phyloP scores from a whole-genome alignment of 2,888 invertebrate genomes.

The Notocelia uddmanniana region DNA sequence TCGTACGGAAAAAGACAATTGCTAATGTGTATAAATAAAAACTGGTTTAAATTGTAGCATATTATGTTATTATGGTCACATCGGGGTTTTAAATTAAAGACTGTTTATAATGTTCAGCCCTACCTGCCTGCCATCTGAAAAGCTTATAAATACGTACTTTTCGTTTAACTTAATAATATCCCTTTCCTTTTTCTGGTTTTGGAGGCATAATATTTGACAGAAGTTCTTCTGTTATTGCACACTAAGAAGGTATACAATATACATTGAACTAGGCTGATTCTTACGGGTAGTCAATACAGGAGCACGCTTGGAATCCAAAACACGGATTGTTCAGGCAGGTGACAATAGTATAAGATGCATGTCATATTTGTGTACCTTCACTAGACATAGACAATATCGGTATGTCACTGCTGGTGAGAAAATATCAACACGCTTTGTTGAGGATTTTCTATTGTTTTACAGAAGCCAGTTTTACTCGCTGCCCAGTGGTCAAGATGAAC shows the following conservation, averaged over 20 bases:
- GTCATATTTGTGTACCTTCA: constrained; percentile 68
- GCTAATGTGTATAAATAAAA: constrained; percentile 14
- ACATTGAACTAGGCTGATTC: constrained; percentile 8
- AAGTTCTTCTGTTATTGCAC: too few species aligned
- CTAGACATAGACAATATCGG: constrained; percentile 75
- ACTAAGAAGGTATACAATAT: too few species aligned
- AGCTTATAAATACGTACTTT: too few species aligned
- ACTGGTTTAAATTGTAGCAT: constrained; percentile 3
- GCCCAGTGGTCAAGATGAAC: constrained; percentile 13
- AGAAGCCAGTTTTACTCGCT: constrained; percentile 12
- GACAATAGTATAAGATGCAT: constrained; percentile 57
- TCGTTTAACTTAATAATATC: too few species aligned
- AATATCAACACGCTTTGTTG: constrained; percentile 33
- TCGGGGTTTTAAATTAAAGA: constrained; percentile 10
- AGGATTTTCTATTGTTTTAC: constrained; percentile 28
- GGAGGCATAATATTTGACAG: neutral
- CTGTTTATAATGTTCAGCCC: constrained; percentile 11
- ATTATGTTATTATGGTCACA: constrained; percentile 7
- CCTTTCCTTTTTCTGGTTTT: neutral
- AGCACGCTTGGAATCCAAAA: constrained; percentile 67
- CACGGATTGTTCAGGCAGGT: constrained; percentile 79
- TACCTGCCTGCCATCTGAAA: too few species aligned
- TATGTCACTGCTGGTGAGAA: constrained; percentile 58
- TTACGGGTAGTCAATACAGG: constrained; percentile 66
- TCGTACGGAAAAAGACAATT: constrained; percentile 7